Evolutionary conservation across 2,113 vertebrate species (phyloP), one percentile per base, ranked within the genome.

Genomic region (Balaeniceps rex): DNA sequence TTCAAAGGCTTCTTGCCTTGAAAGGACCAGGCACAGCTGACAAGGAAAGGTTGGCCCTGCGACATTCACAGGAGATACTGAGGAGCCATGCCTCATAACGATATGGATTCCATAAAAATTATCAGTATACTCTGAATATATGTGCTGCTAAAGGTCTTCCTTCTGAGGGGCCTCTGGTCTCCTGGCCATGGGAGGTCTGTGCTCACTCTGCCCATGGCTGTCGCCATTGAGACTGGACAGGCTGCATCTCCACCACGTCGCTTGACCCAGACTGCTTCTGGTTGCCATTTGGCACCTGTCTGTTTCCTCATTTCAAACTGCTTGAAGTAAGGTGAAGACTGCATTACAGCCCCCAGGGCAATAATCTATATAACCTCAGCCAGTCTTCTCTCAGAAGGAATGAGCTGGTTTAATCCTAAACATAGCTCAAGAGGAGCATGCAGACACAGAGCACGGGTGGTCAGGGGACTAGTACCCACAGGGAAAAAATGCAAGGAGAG

Each of bases 261-360:
- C 78, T 95, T 95, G 94, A 95, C 87, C 93, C 93, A 85, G 87
- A 91, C 44, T 0, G 0, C 44, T 93, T 44, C 69, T 87, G 44
- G 17, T 42, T 54, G 38, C 84, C 96, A 93, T 97, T 97, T 96
- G 96, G 94, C 90, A 96, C 63, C 90, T 93, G 65, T 95, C 78
- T 96, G 96, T 96, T 97, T 96, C 84, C 87, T 87, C 70, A 90
- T 87, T 97, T 97, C 94, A 90, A 96, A 97, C 93, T 91, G 75
- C 87, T 80, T 83, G 65, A 93, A 94, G 40, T 49, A 91, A 94
- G 84, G 93, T 93, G 82, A 85, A 90, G 75, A 76, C 93, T 90
- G 70, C 44, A 72, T 91, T 93, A 89, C 70, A 95, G 79, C 49
- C 87, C 89, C 49, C 84, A 69, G 70, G 93, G 44, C 78, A 95